These are phyloP conservation scores for Ectemnius continuus DNA, from an alignment of 2,888 invertebrate species.

Conservation along the genomic window DNA sequence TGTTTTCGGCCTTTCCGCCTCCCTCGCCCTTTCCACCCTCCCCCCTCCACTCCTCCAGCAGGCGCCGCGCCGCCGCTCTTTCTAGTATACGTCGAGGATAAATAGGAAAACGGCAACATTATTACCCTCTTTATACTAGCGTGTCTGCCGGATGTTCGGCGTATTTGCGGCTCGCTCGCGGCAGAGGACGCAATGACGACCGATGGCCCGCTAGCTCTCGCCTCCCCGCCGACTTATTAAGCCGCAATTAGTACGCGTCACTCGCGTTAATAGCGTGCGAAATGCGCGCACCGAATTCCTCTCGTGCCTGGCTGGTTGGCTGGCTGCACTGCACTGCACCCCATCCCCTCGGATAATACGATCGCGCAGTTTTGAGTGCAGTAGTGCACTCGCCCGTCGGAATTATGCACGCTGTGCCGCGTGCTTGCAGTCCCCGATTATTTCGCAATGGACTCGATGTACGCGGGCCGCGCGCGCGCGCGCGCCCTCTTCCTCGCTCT, in stretches of 20 bases:
- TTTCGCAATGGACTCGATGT: no score
- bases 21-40: background rate
- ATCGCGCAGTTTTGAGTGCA: no score
- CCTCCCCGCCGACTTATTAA: slow-evolving; percentile 14
- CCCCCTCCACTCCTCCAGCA: background rate
- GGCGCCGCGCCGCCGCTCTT: no score
- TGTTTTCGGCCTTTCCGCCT: background rate
- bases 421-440: no score
- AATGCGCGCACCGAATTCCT: background rate
- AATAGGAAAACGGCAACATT: background rate
- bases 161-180: slow-evolving; percentile 11
- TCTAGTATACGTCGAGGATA: background rate
- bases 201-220: no score
- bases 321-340: no score
- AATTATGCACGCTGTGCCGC: no score
- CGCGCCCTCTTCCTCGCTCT: no score
- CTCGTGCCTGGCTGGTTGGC: no score
- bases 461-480: no score
- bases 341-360: no score
- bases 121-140: background rate
- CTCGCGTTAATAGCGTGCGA: slow-evolving; percentile 17
- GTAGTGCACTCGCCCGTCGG: no score
- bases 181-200: background rate
- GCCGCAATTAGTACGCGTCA: slow-evolving; percentile 18
- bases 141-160: background rate